Conservation (phyloP, 2,888 invertebrate species). For the Cancer borealis region DNA sequence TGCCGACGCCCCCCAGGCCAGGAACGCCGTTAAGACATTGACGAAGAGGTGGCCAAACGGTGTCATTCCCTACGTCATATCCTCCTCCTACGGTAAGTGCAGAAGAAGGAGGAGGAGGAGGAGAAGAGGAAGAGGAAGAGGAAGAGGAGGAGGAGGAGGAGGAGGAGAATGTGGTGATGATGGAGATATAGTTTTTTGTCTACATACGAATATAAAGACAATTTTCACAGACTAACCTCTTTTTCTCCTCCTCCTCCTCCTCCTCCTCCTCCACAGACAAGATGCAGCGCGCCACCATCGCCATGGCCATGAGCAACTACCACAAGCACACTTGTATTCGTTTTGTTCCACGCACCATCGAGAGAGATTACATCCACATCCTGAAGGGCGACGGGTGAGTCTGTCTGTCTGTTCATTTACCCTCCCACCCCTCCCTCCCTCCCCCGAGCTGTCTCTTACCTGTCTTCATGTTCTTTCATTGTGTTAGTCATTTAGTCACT, state of each 20-base stretch:
- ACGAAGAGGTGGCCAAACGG: constrained; percentile 75
- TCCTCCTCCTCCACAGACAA: constrained; percentile 36
- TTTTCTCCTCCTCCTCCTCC: background rate
- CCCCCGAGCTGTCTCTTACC: background rate
- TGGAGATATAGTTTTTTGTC: background rate
- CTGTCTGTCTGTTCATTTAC: background rate
- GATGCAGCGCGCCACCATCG: constrained; percentile 72
- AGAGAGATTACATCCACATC: constrained; percentile 78
- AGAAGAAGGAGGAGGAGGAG: background rate
- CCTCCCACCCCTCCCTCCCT: too few relatives aligned
- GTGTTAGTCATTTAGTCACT: too few relatives aligned
- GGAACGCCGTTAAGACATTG: constrained; percentile 67
- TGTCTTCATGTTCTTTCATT: too few relatives aligned
- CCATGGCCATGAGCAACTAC: constrained; percentile 72
- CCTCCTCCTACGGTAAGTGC: constrained; percentile 72
- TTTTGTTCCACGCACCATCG: constrained; percentile 78
- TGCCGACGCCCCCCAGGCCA: constrained; percentile 15
- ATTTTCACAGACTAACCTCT: too few relatives aligned
- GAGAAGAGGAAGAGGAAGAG: background rate
- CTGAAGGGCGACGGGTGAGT: constrained; percentile 78
- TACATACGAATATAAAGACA: background rate
- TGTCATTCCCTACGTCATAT: constrained; percentile 77
- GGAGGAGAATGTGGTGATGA: background rate
- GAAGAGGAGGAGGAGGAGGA: background rate
- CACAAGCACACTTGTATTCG: constrained; percentile 78